A percentile compares a stretch with the other conserved stretches of the same genome.
These are phyloP conservation scores for Heliothis subflexa DNA, from an alignment of 1,140 invertebrate species.

Conservation along the genomic window DNA sequence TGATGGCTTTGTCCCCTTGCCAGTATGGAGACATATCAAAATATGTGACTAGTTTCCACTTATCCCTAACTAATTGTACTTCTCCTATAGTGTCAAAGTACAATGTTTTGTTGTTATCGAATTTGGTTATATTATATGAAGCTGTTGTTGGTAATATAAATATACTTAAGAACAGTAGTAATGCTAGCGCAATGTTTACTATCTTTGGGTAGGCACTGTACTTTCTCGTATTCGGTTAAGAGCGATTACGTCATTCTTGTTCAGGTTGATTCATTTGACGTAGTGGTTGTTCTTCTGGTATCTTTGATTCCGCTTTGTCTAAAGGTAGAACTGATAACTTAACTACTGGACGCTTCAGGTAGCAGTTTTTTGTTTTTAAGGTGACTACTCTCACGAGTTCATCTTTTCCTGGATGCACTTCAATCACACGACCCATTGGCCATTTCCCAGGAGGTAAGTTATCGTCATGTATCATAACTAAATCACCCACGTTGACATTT, in stretches of 20 bases:
- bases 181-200: background rate
- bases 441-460: conserved; percentile 56
- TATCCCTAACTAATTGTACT: background rate
- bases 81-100: conserved; percentile 3
- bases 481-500: background rate
- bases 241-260: background rate
- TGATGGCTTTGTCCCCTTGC: background rate
- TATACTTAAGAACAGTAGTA: too few species aligned
- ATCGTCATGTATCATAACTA: background rate
- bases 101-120: background rate
- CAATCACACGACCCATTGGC: conserved; percentile 58
- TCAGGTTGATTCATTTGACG: background rate
- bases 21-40: conserved; percentile 1
- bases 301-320: background rate
- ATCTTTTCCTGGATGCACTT: conserved; percentile 58
- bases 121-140: background rate
- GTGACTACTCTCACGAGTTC: conserved; percentile 55
- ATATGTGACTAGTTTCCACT: conserved; percentile 6
- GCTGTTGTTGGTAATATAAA: background rate
- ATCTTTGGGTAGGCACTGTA: background rate
- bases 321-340: conserved; percentile 13
- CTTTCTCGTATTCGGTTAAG: background rate
- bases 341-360: conserved; percentile 30
- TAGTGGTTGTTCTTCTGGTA: background rate
- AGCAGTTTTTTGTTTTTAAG: conserved; percentile 46